These are phyloP conservation scores for Epinotia brunnichana DNA, from an alignment of 2,888 invertebrate species.

Conservation along the genomic window DNA sequence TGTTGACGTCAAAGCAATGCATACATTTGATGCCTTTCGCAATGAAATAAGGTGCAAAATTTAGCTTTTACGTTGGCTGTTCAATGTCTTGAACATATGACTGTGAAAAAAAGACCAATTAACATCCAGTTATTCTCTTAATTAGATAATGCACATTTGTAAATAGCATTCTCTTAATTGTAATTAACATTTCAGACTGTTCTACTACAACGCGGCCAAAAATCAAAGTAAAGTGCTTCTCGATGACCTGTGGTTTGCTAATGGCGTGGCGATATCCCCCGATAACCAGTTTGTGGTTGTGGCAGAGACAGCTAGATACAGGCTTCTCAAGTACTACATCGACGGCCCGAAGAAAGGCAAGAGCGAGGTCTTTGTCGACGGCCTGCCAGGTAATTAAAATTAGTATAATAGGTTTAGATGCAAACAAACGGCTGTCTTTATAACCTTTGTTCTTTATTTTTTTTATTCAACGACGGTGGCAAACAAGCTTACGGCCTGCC, in stretches of 20 bases:
- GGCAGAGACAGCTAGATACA: conserved; percentile 86
- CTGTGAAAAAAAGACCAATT: background rate
- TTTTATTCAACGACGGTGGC: too few relatives aligned
- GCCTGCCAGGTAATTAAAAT: conserved; percentile 86
- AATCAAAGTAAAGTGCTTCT: conserved; percentile 90
- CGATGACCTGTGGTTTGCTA: conserved; percentile 92
- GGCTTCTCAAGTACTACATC: conserved; percentile 90
- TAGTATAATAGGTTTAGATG: too few relatives aligned
- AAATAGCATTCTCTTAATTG: background rate
- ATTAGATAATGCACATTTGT: background rate
- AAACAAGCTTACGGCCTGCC: too few relatives aligned
- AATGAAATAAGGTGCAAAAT: background rate
- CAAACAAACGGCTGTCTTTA: too few relatives aligned
- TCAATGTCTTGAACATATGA: background rate
- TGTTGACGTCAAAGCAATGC: too few relatives aligned
- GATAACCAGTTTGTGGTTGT: conserved; percentile 93
- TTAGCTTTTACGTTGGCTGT: background rate
- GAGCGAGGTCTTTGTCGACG: conserved; percentile 90
- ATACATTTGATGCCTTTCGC: background rate
- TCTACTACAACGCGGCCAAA: conserved; percentile 90
- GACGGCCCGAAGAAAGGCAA: conserved; percentile 92
- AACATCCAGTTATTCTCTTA: background rate
- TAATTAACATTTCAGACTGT: conserved; percentile 83
- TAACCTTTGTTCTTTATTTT: too few relatives aligned
- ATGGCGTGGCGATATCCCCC: conserved; percentile 92